These are phyloP conservation scores for Episyrphus balteatus DNA, from an alignment of 1,140 invertebrate species.

Conservation along the genomic window DNA sequence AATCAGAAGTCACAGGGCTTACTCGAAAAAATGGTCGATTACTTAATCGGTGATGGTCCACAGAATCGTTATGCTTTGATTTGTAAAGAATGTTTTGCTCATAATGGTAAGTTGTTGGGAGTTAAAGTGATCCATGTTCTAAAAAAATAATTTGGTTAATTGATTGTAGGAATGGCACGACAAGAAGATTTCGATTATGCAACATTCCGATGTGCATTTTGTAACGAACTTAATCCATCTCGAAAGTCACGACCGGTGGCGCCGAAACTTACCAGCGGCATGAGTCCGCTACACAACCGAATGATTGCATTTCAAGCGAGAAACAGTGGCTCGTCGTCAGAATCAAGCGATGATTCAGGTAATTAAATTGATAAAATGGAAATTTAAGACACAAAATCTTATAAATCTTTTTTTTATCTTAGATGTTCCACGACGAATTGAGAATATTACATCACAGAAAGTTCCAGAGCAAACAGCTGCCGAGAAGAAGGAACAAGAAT, in stretches of 20 bases:
- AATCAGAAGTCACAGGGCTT: slow-evolving; percentile 46
- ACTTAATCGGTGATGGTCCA: slow-evolving; percentile 89
- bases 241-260: slow-evolving; percentile 68
- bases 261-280: slow-evolving; percentile 36
- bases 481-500: no score
- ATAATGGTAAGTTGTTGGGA: slow-evolving; percentile 59
- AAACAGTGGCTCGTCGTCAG: no score
- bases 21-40: slow-evolving; percentile 85
- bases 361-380: no score
- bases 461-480: no score
- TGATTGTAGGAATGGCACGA: slow-evolving; percentile 71
- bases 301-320: no score
- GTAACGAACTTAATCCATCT: slow-evolving; percentile 69
- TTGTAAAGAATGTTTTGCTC: slow-evolving; percentile 76
- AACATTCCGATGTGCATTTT: slow-evolving; percentile 83
- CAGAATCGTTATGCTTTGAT: slow-evolving; percentile 90
- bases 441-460: no score
- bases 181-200: slow-evolving; percentile 94
- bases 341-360: no score
- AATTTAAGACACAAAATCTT: no score
- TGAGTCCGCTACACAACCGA: no score
- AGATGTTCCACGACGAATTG: no score
- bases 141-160: not conserved
- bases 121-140: not conserved
- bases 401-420: no score